These are phyloP conservation scores for Catocala nupta DNA, from an alignment of 2,888 invertebrate species.

Conservation along the genomic window DNA sequence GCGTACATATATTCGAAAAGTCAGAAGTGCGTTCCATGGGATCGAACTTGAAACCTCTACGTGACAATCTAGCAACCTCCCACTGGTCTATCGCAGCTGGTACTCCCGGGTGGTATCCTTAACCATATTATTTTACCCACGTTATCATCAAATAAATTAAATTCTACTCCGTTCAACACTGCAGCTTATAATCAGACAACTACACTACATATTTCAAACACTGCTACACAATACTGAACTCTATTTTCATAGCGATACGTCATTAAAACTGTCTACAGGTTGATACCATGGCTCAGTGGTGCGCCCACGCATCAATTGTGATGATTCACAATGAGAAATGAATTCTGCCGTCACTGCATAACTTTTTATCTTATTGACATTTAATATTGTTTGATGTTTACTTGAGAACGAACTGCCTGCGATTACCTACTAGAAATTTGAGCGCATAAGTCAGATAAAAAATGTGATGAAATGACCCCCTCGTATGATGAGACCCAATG, in stretches of 20 bases:
- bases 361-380: slow-evolving; percentile 51
- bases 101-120: too few relatives aligned
- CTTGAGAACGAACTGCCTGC: slow-evolving; percentile 4
- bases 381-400: slow-evolving; percentile 38
- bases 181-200: too few relatives aligned
- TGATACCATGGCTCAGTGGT: neutral
- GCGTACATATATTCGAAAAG: too few relatives aligned
- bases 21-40: too few relatives aligned
- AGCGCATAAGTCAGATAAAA: slow-evolving; percentile 11
- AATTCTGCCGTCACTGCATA: slow-evolving; percentile 47
- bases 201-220: neutral
- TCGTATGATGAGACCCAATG: neutral
- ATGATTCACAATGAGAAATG: slow-evolving; percentile 56
- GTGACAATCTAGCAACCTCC: too few relatives aligned
- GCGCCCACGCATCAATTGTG: slow-evolving; percentile 59
- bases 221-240: neutral
- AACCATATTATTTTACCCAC: too few relatives aligned
- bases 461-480: slow-evolving; percentile 9
- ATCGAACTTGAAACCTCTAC: too few relatives aligned
- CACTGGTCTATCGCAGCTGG: too few relatives aligned
- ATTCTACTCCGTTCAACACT: too few relatives aligned
- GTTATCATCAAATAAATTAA: too few relatives aligned
- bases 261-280: too few relatives aligned
- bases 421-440: slow-evolving; percentile 11
- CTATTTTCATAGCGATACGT: neutral